Conservation (phyloP, 2,888 invertebrate species). For the Poecilus cupreus region DNA sequence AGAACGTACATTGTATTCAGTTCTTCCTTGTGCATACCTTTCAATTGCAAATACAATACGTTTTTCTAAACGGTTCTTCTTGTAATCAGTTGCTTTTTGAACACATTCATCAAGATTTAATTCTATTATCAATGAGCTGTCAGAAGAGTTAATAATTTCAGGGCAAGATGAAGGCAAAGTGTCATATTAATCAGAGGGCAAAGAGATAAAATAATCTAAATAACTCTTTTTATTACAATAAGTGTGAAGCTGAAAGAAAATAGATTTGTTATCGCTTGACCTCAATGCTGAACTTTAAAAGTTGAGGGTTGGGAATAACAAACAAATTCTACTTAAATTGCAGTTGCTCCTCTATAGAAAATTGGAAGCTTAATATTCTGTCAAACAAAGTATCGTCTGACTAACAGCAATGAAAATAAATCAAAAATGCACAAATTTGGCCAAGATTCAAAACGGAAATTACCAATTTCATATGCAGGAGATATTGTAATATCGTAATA, state of each 20-base stretch:
- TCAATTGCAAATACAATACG: slow-evolving; percentile 9
- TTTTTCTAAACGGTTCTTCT: slow-evolving; percentile 14
- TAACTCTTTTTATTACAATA: slow-evolving; percentile 40
- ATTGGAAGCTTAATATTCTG: slow-evolving; percentile 36
- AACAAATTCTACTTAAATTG: not conserved
- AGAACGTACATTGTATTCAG: slow-evolving; percentile 16
- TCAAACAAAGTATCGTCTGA: slow-evolving; percentile 44
- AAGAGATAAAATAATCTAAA: slow-evolving; percentile 33
- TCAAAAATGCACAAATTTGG: slow-evolving; percentile 50
- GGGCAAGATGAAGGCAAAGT: not conserved
- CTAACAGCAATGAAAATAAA: slow-evolving; percentile 42
- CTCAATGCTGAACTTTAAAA: slow-evolving; percentile 1
- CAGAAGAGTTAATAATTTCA: slow-evolving; percentile 32
- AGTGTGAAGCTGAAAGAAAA: slow-evolving; percentile 16
- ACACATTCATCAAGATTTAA: slow-evolving; percentile 39
- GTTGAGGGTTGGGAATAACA: slow-evolving; percentile 4
- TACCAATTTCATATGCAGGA: slow-evolving; percentile 48
- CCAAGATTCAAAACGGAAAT: slow-evolving; percentile 44
- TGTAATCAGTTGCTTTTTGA: slow-evolving; percentile 6
- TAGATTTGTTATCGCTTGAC: slow-evolving; percentile 22
- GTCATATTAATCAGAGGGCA: not conserved
- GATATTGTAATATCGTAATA: slow-evolving; percentile 48
- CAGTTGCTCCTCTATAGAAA: not conserved
- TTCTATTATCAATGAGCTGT: slow-evolving; percentile 22
- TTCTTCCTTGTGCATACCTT: slow-evolving; percentile 2